phyloP scores from a whole-genome alignment of 2,797 vertebrate genomes.

The Buphagus erythrorhynchus region DNA sequence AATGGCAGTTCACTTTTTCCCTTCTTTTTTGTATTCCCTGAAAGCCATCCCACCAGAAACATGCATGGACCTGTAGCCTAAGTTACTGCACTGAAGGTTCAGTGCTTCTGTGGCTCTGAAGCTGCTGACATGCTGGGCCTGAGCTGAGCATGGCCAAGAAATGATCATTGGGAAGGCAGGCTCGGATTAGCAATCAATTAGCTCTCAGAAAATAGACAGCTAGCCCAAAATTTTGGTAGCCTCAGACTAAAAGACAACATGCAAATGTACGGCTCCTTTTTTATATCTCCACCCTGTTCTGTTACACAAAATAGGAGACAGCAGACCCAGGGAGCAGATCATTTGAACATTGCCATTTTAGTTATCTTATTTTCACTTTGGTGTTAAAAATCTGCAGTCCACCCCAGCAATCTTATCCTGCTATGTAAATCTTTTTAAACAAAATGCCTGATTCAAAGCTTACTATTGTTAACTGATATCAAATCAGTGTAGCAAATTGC shows the following conservation, averaged over 20 bases:
- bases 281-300: not conserved
- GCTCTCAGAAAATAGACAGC: not conserved
- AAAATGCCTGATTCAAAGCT: constrained; percentile 47
- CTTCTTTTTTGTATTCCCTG: not conserved
- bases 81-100: not conserved
- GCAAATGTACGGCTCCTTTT: not conserved
- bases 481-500: constrained; percentile 46
- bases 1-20: not conserved
- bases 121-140: not conserved
- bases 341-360: not conserved
- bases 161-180: not conserved
- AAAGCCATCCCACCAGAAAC: not conserved
- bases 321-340: not conserved
- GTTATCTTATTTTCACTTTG: constrained; percentile 42
- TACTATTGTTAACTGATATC: constrained; percentile 41
- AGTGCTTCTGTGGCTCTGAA: not conserved
- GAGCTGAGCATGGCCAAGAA: not conserved
- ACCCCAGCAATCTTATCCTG: constrained; percentile 55
- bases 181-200: not conserved
- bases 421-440: constrained; percentile 57
- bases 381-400: constrained; percentile 51
- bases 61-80: not conserved
- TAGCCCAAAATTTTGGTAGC: not conserved
- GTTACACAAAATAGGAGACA: not conserved
- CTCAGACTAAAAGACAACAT: not conserved